Base-by-base conservation (phyloP, 2,888 invertebrate species). In the Piscicola geometra region DNA sequence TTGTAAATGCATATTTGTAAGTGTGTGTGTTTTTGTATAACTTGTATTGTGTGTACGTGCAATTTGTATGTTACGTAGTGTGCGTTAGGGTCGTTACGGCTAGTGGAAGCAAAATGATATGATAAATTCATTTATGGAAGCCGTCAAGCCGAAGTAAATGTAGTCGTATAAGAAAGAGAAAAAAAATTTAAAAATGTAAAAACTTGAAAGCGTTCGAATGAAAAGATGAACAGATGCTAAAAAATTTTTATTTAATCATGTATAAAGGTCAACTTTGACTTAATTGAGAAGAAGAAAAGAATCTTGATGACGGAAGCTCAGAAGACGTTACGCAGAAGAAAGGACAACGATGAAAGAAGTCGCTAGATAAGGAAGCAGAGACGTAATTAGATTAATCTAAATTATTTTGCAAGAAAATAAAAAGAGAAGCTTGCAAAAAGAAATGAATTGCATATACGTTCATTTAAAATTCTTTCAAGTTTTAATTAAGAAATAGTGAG, bases 111-210 rank as follows among this genome's bases (percentile, higher is more conserved):
- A 56, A 56, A 25, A 41, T 41, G 41, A 41, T 18, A 56, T 56
- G 60, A 56, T 25, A 25, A 56, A 56, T 56, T 56, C 60, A 25
- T 56, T 56, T 56, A 56, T 56, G 60, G 60, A 3, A 56, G 60
- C 21, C 60, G 60, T 56, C 60, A 56, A 56, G 60, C 25, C 9
- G 60, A 56, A 25, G 60, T 56, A 25, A 25, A 56, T 56, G 60
- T 56, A 56, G 25, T 56, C 21, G 25, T 56, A 56, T 56, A 41
- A 41, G 41, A n/a, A 56, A 56, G n/a, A 25, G n/a, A 56, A 9
- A 21, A 56, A 56, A 25, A 25, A 56, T 15, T 41, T 41, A 15
- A 41, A 41, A 41, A 41, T 5, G 41, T 9, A 41, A 15, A 41
- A 9, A 15, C 15, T 5, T 41, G 15, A 41, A 41, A 9, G 41